Evolutionary conservation across 2,113 vertebrate species (phyloP).

Genomic region (Spea multiplicata): DNA sequence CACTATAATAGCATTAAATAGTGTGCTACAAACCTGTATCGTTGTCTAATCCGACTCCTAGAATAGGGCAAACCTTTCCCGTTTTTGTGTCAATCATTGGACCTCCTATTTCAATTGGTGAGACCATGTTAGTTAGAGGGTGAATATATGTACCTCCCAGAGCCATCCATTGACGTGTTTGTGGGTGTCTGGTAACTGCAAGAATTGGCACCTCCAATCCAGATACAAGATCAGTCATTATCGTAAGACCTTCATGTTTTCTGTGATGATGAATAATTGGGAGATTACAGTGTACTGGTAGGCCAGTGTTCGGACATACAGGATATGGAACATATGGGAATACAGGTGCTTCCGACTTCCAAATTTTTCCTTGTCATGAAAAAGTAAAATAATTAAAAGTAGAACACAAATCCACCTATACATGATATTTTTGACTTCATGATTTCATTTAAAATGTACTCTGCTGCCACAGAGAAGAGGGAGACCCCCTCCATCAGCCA

Average conservation of each 20-base stretch:
- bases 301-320: conserved; percentile 58
- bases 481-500: too few relatives aligned
- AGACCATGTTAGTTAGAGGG: conserved; percentile 70
- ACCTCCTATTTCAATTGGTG: conserved; percentile 77
- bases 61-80: conserved; percentile 70
- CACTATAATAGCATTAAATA: too few relatives aligned
- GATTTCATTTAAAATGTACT: too few relatives aligned
- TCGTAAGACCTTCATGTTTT: conserved; percentile 63
- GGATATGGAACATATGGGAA: conserved; percentile 81
- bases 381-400: not conserved
- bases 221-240: conserved; percentile 76
- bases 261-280: conserved; percentile 65
- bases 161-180: conserved; percentile 72
- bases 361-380: conserved; percentile 59
- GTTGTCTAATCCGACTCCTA: conserved; percentile 72
- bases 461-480: too few relatives aligned
- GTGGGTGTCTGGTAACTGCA: conserved; percentile 79
- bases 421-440: too few relatives aligned
- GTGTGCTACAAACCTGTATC: conserved; percentile 69
- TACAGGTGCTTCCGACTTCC: conserved; percentile 65
- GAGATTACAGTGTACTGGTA: conserved; percentile 60
- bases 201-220: conserved; percentile 81
- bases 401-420: not conserved
- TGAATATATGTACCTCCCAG: conserved; percentile 76
- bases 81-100: conserved; percentile 74